A percentile compares a stretch with the other conserved stretches of the same genome.
Evolutionary conservation across 2,888 invertebrate genomes (phyloP).

Genomic region (Drosophila meridionalis): DNA sequence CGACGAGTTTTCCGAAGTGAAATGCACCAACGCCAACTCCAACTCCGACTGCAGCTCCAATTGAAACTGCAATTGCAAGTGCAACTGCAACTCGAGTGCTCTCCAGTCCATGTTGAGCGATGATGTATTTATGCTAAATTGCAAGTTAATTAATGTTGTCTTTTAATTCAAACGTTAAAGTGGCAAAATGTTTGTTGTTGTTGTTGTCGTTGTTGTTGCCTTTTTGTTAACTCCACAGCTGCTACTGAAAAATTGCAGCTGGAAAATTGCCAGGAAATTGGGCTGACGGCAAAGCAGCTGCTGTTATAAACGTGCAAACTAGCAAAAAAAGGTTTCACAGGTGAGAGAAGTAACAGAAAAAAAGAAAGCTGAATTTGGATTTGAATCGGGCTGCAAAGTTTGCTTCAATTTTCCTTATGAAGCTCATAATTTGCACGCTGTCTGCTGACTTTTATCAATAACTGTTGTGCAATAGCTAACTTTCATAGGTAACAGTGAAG

Average conservation of each 20-base stretch:
- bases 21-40: slow-evolving; percentile 37
- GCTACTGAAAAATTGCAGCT: slow-evolving; percentile 51
- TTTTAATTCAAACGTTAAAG: slow-evolving; percentile 77
- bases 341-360: neutral
- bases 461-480: neutral
- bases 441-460: neutral
- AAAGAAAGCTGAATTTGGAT: slow-evolving; percentile 14
- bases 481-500: neutral
- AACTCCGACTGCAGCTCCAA: slow-evolving; percentile 22
- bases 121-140: slow-evolving; percentile 81
- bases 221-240: slow-evolving; percentile 40
- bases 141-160: slow-evolving; percentile 81
- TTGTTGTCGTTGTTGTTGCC: slow-evolving; percentile 15
- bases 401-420: neutral
- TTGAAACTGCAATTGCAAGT: slow-evolving; percentile 9
- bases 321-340: slow-evolving; percentile 13
- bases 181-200: slow-evolving; percentile 68
- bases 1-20: slow-evolving; percentile 68
- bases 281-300: slow-evolving; percentile 34
- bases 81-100: slow-evolving; percentile 1
- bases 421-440: neutral
- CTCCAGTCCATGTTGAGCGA: slow-evolving; percentile 62
- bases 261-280: slow-evolving; percentile 64
- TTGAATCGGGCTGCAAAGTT: neutral
- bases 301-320: slow-evolving; percentile 18